Percentiles rank a stretch among this genome's conserved stretches.
phyloP scores from a whole-genome alignment of 2,888 invertebrate species.

The Rhagonycha fulva region DNA sequence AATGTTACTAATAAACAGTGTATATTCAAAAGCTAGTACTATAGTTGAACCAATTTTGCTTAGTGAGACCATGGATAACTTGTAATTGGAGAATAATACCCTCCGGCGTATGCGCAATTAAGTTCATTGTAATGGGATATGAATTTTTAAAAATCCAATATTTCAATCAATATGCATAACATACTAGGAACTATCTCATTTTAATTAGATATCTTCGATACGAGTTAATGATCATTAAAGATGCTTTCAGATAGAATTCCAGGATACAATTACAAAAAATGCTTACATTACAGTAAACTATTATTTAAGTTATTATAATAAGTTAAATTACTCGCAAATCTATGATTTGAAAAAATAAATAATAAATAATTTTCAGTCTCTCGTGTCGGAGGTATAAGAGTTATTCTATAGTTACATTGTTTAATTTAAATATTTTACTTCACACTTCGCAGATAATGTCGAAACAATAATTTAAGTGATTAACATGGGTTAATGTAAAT shows the following conservation, averaged over 20 bases:
- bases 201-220: no score
- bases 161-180: neutral
- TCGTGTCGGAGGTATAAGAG: neutral
- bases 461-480: neutral
- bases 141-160: neutral
- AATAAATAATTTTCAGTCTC: no score
- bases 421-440: neutral
- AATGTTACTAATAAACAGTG: slow-evolving; percentile 26
- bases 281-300: no score
- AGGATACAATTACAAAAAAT: no score
- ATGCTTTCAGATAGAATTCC: no score
- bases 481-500: neutral
- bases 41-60: slow-evolving; percentile 25
- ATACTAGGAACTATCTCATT: no score
- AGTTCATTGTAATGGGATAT: slow-evolving; percentile 5
- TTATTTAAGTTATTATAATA: no score
- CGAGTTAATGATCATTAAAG: no score
- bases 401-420: neutral
- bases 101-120: slow-evolving; percentile 22
- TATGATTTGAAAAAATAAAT: no score
- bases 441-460: neutral
- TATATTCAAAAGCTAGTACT: slow-evolving; percentile 17
- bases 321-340: no score
- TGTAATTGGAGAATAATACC: slow-evolving; percentile 22
- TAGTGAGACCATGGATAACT: slow-evolving; percentile 20